phyloP scores from a whole-genome alignment of 1,140 invertebrate genomes.

The Cotesia chilonis region DNA sequence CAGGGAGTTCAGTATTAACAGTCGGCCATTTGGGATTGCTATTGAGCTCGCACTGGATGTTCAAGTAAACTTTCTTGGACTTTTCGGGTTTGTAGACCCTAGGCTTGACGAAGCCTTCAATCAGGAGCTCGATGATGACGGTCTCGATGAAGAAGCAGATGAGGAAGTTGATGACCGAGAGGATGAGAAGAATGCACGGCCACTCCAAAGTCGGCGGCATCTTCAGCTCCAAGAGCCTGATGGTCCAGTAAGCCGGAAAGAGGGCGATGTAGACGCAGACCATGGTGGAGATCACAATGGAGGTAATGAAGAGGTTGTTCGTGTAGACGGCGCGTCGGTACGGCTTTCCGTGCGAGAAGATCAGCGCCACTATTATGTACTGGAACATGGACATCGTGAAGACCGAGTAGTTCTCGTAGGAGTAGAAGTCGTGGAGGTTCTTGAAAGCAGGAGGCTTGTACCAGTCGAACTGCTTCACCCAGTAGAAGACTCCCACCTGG shows the following conservation, averaged over 20 bases:
- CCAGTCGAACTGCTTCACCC: slow-evolving; percentile 76
- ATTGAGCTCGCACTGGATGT: slow-evolving; percentile 59
- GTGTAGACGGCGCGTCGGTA: slow-evolving; percentile 86
- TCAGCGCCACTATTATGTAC: slow-evolving; percentile 89
- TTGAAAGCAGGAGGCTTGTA: slow-evolving; percentile 71
- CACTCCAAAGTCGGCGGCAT: slow-evolving; percentile 74
- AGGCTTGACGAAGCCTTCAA: slow-evolving; percentile 67
- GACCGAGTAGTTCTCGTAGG: slow-evolving; percentile 85
- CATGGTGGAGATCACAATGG: slow-evolving; percentile 71
- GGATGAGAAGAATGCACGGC: slow-evolving; percentile 69
- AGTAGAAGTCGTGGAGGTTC: slow-evolving; percentile 64
- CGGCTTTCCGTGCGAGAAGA: slow-evolving; percentile 90
- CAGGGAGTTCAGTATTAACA: slow-evolving; percentile 41
- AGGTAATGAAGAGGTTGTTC: slow-evolving; percentile 75
- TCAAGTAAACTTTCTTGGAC: slow-evolving; percentile 68
- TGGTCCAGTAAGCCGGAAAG: slow-evolving; percentile 73
- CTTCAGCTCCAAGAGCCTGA: slow-evolving; percentile 71
- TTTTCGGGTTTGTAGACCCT: slow-evolving; percentile 67
- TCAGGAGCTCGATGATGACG: slow-evolving; percentile 70
- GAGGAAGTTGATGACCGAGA: slow-evolving; percentile 72
- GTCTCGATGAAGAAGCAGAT: slow-evolving; percentile 72
- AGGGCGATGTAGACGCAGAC: slow-evolving; percentile 77
- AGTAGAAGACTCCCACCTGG: slow-evolving; percentile 74
- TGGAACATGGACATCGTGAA: slow-evolving; percentile 91
- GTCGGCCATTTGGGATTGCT: slow-evolving; percentile 53